phyloP scores from a whole-genome alignment of 2,797 vertebrate species.

The Echiichthys vipera region DNA sequence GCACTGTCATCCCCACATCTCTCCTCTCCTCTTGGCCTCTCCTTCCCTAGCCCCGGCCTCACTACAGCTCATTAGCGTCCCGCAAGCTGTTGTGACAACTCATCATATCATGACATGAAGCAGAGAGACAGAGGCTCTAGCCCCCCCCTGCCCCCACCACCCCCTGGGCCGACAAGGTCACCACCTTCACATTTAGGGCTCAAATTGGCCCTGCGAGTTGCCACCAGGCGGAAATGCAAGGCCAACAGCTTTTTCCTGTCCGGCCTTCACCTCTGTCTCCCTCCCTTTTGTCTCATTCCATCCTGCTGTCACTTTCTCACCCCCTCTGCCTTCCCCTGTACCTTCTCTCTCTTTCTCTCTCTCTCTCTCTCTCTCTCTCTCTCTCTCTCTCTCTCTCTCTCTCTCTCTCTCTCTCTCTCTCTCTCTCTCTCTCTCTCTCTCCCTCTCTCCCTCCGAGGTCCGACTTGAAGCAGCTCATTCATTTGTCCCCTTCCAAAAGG shows the following conservation, averaged over 20 bases:
- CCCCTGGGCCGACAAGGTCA: conserved; percentile 79
- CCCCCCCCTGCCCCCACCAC: not conserved
- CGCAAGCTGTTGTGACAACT: conserved; percentile 86
- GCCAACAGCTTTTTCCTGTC: conserved; percentile 84
- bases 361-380: conserved; percentile 69
- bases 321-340: conserved; percentile 42
- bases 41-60: conserved; percentile 67
- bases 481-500: conserved; percentile 58
- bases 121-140: conserved; percentile 68
- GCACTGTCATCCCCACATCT: conserved; percentile 77
- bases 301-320: conserved; percentile 68
- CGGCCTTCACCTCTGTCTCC: conserved; percentile 59
- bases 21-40: conserved; percentile 46
- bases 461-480: conserved; percentile 63
- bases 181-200: conserved; percentile 85
- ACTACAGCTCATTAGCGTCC: conserved; percentile 87
- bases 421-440: conserved; percentile 68
- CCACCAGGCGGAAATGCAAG: conserved; percentile 83
- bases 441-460: conserved; percentile 43
- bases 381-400: conserved; percentile 45
- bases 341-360: conserved; percentile 54
- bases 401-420: conserved; percentile 57
- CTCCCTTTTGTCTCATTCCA: conserved; percentile 59
- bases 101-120: conserved; percentile 88
- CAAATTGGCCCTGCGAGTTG: conserved; percentile 84